These are phyloP conservation scores for Orchesella cincta DNA, from an alignment of 1,140 invertebrate species.

Conservation along the genomic window DNA sequence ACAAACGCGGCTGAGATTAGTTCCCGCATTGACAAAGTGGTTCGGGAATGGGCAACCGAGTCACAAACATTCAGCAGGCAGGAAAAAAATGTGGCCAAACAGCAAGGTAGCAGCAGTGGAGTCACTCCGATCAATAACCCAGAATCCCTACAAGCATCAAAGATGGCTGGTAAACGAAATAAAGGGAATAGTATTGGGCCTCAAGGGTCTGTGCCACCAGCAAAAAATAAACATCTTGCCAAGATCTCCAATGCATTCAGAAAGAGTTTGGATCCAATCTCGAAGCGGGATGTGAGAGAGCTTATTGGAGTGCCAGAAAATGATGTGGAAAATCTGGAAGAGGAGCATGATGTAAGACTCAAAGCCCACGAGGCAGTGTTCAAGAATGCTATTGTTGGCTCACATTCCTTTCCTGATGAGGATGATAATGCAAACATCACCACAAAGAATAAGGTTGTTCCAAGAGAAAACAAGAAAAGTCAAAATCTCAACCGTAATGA, in stretches of 20 bases:
- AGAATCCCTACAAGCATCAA: too few relatives aligned
- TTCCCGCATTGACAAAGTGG: neutral
- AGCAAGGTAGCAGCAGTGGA: neutral
- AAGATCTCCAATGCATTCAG: neutral
- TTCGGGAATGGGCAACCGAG: neutral
- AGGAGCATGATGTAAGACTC: neutral
- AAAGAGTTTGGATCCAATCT: slow-evolving; percentile 24
- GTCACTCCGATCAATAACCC: neutral
- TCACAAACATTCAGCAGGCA: neutral
- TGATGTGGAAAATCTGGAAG: neutral
- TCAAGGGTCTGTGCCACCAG: neutral
- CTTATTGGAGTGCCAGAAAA: neutral
- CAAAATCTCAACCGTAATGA: too few relatives aligned
- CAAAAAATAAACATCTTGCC: neutral
- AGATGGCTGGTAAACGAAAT: neutral
- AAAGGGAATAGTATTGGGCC: neutral
- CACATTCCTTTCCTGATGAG: too few relatives aligned
- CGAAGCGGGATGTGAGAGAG: neutral
- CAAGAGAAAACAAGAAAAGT: too few relatives aligned
- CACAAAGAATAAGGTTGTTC: too few relatives aligned
- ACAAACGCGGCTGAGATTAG: neutral
- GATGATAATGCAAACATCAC: too few relatives aligned
- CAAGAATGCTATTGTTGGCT: slow-evolving; percentile 1
- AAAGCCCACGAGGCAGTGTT: slow-evolving; percentile 3
- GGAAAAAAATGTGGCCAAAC: neutral